Percentiles rank a stretch among this genome's conserved stretches.
phyloP scores from a whole-genome alignment of 2,888 invertebrate genomes.

The Sepioteuthis lessoniana region DNA sequence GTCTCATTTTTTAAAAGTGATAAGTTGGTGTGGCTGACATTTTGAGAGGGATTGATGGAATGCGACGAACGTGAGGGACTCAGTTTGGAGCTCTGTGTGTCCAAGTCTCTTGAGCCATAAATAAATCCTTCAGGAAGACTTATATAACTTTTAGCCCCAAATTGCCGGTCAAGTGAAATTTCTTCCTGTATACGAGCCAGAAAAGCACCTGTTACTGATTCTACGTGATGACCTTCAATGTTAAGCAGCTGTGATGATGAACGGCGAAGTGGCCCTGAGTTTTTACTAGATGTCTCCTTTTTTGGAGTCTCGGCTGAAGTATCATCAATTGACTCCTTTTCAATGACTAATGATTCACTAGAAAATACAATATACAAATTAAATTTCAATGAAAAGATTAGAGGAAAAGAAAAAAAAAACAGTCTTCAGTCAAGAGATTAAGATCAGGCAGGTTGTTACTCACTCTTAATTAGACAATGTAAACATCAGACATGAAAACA shows the following conservation, averaged over 20 bases:
- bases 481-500: too few relatives aligned
- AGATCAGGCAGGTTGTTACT: too few relatives aligned
- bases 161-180: not conserved
- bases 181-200: slow-evolving; percentile 36
- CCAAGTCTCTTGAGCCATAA: slow-evolving; percentile 8
- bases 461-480: too few relatives aligned
- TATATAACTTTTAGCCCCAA: slow-evolving; percentile 44
- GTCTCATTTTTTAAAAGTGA: not conserved
- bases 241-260: slow-evolving; percentile 14
- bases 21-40: slow-evolving; percentile 4
- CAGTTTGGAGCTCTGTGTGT: not conserved
- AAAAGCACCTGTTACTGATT: slow-evolving; percentile 25
- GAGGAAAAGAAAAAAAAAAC: too few relatives aligned
- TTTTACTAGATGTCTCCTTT: not conserved
- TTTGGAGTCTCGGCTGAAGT: not conserved
- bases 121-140: slow-evolving; percentile 40
- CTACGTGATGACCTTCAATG: slow-evolving; percentile 36
- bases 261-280: not conserved
- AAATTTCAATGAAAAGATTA: not conserved
- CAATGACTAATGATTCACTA: not conserved
- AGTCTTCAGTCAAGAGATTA: too few relatives aligned
- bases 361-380: not conserved
- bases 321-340: slow-evolving; percentile 7
- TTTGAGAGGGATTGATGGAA: not conserved
- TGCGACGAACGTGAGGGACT: not conserved